Evolutionary conservation across 2,797 vertebrate species (phyloP), one percentile per base, ranked within the genome.

Genomic region (Acanthornis magna): DNA sequence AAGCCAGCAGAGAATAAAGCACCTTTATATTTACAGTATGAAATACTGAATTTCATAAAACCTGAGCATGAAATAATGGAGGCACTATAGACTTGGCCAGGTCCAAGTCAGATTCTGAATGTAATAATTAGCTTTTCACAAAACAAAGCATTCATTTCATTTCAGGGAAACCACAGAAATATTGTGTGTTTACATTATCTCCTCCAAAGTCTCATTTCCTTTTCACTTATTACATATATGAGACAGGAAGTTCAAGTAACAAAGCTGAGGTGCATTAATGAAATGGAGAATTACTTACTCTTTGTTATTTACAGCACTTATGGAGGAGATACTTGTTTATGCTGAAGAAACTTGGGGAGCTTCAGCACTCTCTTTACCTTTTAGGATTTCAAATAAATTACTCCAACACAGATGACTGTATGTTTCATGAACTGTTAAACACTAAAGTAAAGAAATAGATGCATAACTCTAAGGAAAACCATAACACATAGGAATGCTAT

Each of bases 81-180:
- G 51, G 77, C 27, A 73, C n/a, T 72, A 81, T 50, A 86, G 55
- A 54, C 61, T 77, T 85, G 53, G 65, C 67, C 36, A 79, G 58
- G 74, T 14, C 85, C 86, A 26, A 72, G 61, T 61, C n/a, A 83
- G 21, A 74, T 42, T 88, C 80, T 91, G 53, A 73, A 90, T 48
- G 48, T 48, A 72, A 45, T 51, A 95, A 95, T 85, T 77, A 88
- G 29, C 17, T 62, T 93, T 96, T 92, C 87, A 87, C 5, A 87
- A 94, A 97, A 90, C 53, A 94, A 92, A 89, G 71, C 36, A 3
- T 61, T 95, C 47, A 85, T 48, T 87, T 96, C 47, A 93, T 89
- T 89, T 96, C 77, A 93, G 88, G 90, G 79, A 95, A 96, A 96
- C 94, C 83, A 96, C 88, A 88, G 92, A 95, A 95, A 79, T 70